Base-by-base conservation (phyloP, 2,113 vertebrate genomes). In the Lagopus leucura region DNA sequence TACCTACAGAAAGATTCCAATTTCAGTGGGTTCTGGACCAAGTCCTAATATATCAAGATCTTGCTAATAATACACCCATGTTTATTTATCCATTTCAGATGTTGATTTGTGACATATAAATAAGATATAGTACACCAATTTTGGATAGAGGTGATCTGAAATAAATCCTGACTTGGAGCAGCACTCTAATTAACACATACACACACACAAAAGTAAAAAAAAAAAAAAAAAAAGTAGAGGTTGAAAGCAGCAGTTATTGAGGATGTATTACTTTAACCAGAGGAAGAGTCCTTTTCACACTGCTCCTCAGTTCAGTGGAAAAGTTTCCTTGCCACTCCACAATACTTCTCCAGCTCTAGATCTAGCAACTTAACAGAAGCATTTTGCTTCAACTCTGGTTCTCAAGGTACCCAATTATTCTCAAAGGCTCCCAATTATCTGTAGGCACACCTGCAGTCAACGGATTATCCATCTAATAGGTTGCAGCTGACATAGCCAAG, bases 11-110 rank as follows among this genome's bases (percentile, higher is more conserved):
- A 88, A 80, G 72, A 45, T 7, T 66, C 8, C 55, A 27, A 0
- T 88, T 91, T 86, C 60, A 74, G n/a, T 89, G 70, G 20, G 20
- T 95, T 92, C 55, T 89, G 67, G 42, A 82, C 27, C 15, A 66
- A 54, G 13, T 79, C 45, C 20, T 82, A 38, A 57, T 21, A 50
- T 58, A 82, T 42, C 45, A 70, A 82, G 13, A 32, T 45, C 24
- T 86, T 89, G 38, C 40, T 90, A 90, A 80, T 86, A 81, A 78
- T 67, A 75, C 1, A 15, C 3, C 3, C 12, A 3, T 70, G 6
- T 40, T 90, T 57, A 50, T 82, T 93, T 85, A 60, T 67, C 42
- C 57, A 13, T 57, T 91, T 92, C 6, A 24, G 34, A 75, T 81
- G 42, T 52, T 90, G 69, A 81, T 43, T 17, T 74, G 14, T 86